Conservation (phyloP, 2,797 vertebrate genomes). For the Benthosema pterotum region DNA sequence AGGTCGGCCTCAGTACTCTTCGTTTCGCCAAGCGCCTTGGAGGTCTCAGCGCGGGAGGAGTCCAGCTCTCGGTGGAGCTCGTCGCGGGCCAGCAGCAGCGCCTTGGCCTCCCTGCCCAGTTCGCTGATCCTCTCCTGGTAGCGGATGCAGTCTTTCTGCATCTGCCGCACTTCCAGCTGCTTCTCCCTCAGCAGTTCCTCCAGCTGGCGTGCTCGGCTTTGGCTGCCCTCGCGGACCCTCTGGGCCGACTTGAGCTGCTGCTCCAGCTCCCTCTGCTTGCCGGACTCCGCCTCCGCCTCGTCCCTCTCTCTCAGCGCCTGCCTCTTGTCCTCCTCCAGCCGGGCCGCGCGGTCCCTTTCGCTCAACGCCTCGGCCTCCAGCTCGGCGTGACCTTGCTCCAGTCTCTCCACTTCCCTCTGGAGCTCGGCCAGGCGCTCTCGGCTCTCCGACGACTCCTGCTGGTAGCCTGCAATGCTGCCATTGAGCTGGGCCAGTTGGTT, state of each 20-base stretch:
- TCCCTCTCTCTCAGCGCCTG: slow-evolving; percentile 85
- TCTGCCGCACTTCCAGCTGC: slow-evolving; percentile 92
- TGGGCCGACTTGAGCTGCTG: slow-evolving; percentile 87
- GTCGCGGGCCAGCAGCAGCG: slow-evolving; percentile 80
- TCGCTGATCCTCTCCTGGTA: slow-evolving; percentile 93
- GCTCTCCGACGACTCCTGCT: slow-evolving; percentile 88
- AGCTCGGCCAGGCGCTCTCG: slow-evolving; percentile 73
- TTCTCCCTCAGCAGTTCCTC: slow-evolving; percentile 95
- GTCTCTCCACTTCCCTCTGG: slow-evolving; percentile 69
- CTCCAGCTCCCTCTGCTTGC: slow-evolving; percentile 85
- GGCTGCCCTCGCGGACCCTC: slow-evolving; percentile 81
- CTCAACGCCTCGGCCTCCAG: slow-evolving; percentile 76
- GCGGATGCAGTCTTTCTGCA: slow-evolving; percentile 92
- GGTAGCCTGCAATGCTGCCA: slow-evolving; percentile 96
- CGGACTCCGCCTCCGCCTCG: slow-evolving; percentile 80
- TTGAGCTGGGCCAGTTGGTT: slow-evolving; percentile 97
- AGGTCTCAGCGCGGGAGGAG: slow-evolving; percentile 66
- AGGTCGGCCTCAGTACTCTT: slow-evolving; percentile 81
- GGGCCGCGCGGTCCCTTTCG: slow-evolving; percentile 65
- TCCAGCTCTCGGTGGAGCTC: slow-evolving; percentile 83
- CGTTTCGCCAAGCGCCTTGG: slow-evolving; percentile 75
- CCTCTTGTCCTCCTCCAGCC: slow-evolving; percentile 90
- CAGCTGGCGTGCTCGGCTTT: slow-evolving; percentile 87
- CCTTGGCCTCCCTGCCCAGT: slow-evolving; percentile 86
- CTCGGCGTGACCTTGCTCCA: slow-evolving; percentile 75